Percentiles rank a stretch among this genome's conserved stretches.
Evolutionary conservation across 2,797 vertebrate species (phyloP).

Genomic region (Fistularia tabacaria): DNA sequence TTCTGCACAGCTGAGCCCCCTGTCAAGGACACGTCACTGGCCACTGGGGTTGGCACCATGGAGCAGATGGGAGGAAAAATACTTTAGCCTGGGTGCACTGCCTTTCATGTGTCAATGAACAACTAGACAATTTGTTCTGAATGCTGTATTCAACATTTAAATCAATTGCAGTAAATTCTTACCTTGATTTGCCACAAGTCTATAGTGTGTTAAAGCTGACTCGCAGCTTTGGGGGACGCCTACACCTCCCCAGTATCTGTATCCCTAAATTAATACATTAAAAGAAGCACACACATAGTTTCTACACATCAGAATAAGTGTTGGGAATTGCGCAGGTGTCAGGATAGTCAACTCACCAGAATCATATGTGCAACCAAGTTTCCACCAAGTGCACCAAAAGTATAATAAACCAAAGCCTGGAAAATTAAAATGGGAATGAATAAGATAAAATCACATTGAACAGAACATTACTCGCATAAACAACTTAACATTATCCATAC

Average conservation of each 20-base stretch:
- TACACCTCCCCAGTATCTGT: constrained; percentile 96
- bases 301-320: background rate
- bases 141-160: background rate
- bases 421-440: constrained; percentile 19
- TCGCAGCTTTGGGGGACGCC: constrained; percentile 97
- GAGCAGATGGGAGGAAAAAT: background rate
- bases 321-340: background rate
- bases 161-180: constrained; percentile 19
- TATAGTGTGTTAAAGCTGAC: constrained; percentile 95
- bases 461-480: background rate
- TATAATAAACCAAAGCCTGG: constrained; percentile 96
- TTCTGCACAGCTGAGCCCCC: constrained; percentile 95
- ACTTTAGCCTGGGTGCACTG: background rate
- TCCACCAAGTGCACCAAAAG: constrained; percentile 94
- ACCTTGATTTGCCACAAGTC: constrained; percentile 95
- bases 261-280: constrained; percentile 77
- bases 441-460: background rate
- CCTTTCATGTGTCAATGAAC: background rate
- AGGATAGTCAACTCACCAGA: constrained; percentile 79
- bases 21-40: constrained; percentile 93
- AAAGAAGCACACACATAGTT: background rate
- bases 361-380: constrained; percentile 96
- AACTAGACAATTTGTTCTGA: background rate
- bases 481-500: background rate
- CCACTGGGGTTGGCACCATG: constrained; percentile 49